These are phyloP conservation scores for Helogale parvula DNA, from an alignment of 2,113 vertebrate genomes.

Conservation along the genomic window DNA sequence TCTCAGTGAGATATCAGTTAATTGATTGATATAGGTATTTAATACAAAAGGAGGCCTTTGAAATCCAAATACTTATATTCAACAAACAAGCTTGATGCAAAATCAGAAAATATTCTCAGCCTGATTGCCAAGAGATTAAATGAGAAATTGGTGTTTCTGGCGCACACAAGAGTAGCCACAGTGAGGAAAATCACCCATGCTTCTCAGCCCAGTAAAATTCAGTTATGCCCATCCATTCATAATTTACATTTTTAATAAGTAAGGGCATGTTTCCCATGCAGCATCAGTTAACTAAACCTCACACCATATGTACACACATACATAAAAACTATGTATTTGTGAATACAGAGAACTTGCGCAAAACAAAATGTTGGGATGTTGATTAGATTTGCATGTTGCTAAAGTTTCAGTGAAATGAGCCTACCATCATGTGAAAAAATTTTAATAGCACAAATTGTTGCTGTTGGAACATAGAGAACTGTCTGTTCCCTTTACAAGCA, in stretches of 20 bases:
- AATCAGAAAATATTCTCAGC: background rate
- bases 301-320: background rate
- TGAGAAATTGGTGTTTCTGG: background rate
- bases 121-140: background rate
- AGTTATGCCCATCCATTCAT: background rate
- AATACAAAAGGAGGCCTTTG: background rate
- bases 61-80: background rate
- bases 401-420: constrained; percentile 10
- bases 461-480: background rate
- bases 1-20: background rate
- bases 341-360: background rate
- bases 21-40: background rate
- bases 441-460: background rate
- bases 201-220: background rate
- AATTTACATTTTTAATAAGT: background rate
- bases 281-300: background rate
- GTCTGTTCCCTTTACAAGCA: background rate
- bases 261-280: too few relatives aligned
- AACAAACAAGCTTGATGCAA: background rate
- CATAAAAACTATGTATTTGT: background rate
- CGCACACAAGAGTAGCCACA: background rate
- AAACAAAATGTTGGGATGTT: background rate
- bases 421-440: background rate
- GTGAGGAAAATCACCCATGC: background rate
- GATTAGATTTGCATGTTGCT: background rate